Percentiles rank a stretch among this genome's conserved stretches.
phyloP scores from a whole-genome alignment of 2,888 invertebrate genomes.

The Trichopoda pennipes region DNA sequence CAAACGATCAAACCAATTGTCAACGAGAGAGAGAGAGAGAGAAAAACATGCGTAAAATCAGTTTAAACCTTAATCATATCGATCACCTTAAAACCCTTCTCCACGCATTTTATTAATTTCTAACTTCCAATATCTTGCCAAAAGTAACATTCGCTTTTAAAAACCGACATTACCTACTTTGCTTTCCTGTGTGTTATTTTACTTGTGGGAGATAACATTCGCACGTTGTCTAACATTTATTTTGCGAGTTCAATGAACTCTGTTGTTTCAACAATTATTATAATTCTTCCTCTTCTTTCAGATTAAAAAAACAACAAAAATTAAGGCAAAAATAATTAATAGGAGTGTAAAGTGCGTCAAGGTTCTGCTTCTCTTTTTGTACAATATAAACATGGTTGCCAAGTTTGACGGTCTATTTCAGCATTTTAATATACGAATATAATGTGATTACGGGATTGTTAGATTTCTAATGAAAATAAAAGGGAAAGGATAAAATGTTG shows the following conservation, averaged over 20 bases:
- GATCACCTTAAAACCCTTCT: background rate
- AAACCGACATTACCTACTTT: background rate
- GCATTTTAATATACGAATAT: too few species aligned
- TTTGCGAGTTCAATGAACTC: slow-evolving; percentile 49
- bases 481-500: too few species aligned
- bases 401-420: too few species aligned
- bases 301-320: slow-evolving; percentile 1
- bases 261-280: slow-evolving; percentile 12
- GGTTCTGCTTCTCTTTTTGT: too few species aligned
- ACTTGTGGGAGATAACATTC: slow-evolving; percentile 23
- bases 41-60: slow-evolving; percentile 19
- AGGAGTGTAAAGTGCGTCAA: slow-evolving; percentile 4
- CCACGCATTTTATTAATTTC: background rate
- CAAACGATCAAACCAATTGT: background rate
- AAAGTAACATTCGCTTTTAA: background rate
- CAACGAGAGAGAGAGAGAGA: background rate
- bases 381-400: too few species aligned
- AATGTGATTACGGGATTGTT: too few species aligned
- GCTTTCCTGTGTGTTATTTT: background rate
- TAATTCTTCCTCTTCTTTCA: background rate
- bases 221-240: slow-evolving; percentile 17
- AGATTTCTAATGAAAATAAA: too few species aligned
- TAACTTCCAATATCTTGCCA: background rate
- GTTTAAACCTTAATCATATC: background rate
- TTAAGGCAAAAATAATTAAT: background rate